Base-by-base conservation (phyloP, 2,888 invertebrate genomes). In the Idaea aversata region DNA sequence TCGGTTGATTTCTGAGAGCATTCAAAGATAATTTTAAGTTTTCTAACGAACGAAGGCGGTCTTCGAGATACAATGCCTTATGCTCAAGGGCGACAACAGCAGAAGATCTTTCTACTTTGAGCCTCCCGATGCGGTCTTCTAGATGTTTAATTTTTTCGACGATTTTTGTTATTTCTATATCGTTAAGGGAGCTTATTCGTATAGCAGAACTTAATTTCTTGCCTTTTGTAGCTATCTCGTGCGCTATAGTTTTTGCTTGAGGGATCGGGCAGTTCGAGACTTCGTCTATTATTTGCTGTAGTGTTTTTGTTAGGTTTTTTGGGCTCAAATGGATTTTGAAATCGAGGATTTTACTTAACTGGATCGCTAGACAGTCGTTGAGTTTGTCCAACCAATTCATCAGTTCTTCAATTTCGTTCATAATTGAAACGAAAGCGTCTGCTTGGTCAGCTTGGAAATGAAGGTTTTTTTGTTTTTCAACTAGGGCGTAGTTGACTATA, bases 331-430 rank as follows among this genome's bases (percentile, higher is more conserved):
- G 72, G 10, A 65, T 36, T 64, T 73, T 72, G 13, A 77, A 66
- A 3, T 77, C 57, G 5, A 82, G 63, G 4, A 78, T 61, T 71
- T 77, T 78, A 66, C 71, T 70, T 3, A 77, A 70, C 58, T 77
- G 73, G 35, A 74, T 61, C n/a, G 79, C 76, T 65, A 84, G 66
- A 68, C 74, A 68, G 63, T 83, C 76, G 38, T 82, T 66, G 35
- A 82, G 65, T 61, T 58, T 73, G 47, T 84, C 84, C n/a, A 84
- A 61, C 84, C 84, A 84, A 66, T 75, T 75, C 59, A 82, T 67
- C n/a, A 84, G 77, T 69, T 84, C 84, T 64, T 84, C 77, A 62
- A 72, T 70, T 75, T 84, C 84, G 63, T 75, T 73, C 57, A 71
- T 59, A 38, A 84, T 60, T 65, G 74, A 75, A 4, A 66, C 36